These are phyloP conservation scores for Lordiphosa fenestrarum DNA, from an alignment of 2,888 invertebrate genomes.

Conservation along the genomic window DNA sequence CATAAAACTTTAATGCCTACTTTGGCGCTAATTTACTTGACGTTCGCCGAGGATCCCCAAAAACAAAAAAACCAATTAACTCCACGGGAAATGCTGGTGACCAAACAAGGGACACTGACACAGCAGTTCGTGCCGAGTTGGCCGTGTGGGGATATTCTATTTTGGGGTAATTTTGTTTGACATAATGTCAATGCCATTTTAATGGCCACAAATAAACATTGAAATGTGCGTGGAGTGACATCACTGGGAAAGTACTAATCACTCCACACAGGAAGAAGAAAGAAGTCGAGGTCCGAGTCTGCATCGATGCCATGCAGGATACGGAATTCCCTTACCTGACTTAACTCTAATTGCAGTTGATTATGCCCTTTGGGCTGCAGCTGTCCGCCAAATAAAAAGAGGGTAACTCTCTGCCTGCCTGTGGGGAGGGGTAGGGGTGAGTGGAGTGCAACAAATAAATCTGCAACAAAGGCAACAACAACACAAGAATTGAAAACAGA, in stretches of 20 bases:
- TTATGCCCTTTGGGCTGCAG: conserved; percentile 14
- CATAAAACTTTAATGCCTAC: conserved; percentile 76
- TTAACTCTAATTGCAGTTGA: background rate
- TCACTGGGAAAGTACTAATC: too few species aligned
- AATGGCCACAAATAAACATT: conserved; percentile 38
- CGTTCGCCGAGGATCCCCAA: conserved; percentile 34
- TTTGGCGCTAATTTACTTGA: conserved; percentile 75
- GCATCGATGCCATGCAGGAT: too few species aligned
- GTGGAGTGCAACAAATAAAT: conserved; percentile 55
- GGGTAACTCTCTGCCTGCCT: conserved; percentile 11
- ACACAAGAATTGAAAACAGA: conserved; percentile 15
- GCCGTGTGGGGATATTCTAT: conserved; percentile 20
- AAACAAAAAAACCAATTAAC: conserved; percentile 26
- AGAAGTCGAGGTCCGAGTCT: too few species aligned
- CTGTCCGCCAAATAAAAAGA: conserved; percentile 21
- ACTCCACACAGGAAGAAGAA: too few species aligned
- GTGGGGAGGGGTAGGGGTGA: conserved; percentile 16
- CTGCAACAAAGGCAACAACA: conserved; percentile 41
- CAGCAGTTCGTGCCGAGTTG: conserved; percentile 20
- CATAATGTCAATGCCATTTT: conserved; percentile 38
- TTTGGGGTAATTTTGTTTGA: conserved; percentile 33
- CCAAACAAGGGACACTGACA: conserved; percentile 11
- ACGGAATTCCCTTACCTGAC: conserved; percentile 31
- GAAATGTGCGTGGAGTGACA: conserved; percentile 7
- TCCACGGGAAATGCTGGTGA: conserved; percentile 18